Conservation (phyloP, 2,888 invertebrate genomes). For the Steromphala cineraria region DNA sequence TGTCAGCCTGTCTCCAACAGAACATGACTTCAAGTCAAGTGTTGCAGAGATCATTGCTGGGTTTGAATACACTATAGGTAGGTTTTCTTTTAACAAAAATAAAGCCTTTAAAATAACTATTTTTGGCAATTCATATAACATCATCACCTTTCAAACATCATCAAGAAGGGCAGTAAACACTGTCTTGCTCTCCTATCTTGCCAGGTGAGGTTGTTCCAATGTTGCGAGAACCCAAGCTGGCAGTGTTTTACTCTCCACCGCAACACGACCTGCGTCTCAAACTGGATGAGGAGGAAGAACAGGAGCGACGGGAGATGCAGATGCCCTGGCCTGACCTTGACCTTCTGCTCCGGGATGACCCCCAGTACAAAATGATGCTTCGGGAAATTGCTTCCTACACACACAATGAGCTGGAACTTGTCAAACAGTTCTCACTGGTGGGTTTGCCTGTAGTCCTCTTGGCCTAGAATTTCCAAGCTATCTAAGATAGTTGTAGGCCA, state of each 20-base stretch:
- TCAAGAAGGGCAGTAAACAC: background rate
- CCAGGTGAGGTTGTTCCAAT: slow-evolving; percentile 68
- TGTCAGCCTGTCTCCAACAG: slow-evolving; percentile 64
- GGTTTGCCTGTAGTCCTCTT: background rate
- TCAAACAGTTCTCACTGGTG: slow-evolving; percentile 62
- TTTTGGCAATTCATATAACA: too few relatives aligned
- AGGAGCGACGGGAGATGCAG: slow-evolving; percentile 55
- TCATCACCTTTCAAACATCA: too few relatives aligned
- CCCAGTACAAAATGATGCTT: slow-evolving; percentile 64
- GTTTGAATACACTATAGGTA: slow-evolving; percentile 70
- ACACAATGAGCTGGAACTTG: slow-evolving; percentile 61
- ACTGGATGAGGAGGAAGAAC: slow-evolving; percentile 67
- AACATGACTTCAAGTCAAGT: slow-evolving; percentile 59
- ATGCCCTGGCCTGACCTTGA: slow-evolving; percentile 72
- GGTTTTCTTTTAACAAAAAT: slow-evolving; percentile 25
- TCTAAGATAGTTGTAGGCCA: too few relatives aligned
- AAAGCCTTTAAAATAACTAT: background rate
- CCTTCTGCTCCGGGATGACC: slow-evolving; percentile 68
- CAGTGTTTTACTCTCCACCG: slow-evolving; percentile 71
- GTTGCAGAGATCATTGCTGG: slow-evolving; percentile 58
- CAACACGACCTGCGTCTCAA: slow-evolving; percentile 66
- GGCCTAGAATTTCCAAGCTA: too few relatives aligned
- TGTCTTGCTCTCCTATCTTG: background rate
- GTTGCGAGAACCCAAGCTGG: slow-evolving; percentile 66
- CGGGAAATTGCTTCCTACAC: slow-evolving; percentile 62